A percentile compares a stretch with the other conserved stretches of the same genome.
Conservation (phyloP, 92 coral and sea anemone species). For the Desmophyllum pertusum region DNA sequence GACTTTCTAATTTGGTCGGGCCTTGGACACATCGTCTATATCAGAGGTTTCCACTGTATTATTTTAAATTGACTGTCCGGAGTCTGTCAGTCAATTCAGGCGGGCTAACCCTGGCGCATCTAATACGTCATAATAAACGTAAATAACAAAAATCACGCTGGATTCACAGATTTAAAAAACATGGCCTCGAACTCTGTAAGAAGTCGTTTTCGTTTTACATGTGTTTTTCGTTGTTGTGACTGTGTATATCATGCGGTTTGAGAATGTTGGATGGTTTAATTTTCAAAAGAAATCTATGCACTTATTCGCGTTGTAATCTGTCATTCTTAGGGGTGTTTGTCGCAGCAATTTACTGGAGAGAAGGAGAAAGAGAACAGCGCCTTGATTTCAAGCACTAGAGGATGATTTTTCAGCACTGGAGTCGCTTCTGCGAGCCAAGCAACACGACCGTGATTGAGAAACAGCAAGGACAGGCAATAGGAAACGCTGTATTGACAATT, state of each 20-base stretch:
- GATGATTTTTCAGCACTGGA: conserved; percentile 58
- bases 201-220: neutral
- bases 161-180: conserved; percentile 41
- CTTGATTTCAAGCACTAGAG: too few species aligned
- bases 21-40: too few species aligned
- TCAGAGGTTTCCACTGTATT: too few species aligned
- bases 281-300: neutral
- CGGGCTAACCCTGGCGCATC: too few species aligned
- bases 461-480: conserved; percentile 66
- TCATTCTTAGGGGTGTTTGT: conserved; percentile 32
- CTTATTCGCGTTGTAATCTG: neutral
- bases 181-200: conserved; percentile 65
- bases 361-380: conserved; percentile 69
- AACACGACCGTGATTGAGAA: conserved; percentile 63
- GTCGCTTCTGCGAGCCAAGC: conserved; percentile 45
- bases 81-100: too few species aligned
- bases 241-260: neutral
- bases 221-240: neutral
- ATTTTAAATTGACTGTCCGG: too few species aligned
- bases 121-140: too few species aligned
- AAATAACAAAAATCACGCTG: conserved; percentile 11
- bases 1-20: too few species aligned
- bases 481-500: conserved; percentile 70
- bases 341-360: conserved; percentile 43
- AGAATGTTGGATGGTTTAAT: neutral